These are phyloP conservation scores for Phocoena sinus DNA, from an alignment of 2,113 vertebrate genomes.

Conservation along the genomic window DNA sequence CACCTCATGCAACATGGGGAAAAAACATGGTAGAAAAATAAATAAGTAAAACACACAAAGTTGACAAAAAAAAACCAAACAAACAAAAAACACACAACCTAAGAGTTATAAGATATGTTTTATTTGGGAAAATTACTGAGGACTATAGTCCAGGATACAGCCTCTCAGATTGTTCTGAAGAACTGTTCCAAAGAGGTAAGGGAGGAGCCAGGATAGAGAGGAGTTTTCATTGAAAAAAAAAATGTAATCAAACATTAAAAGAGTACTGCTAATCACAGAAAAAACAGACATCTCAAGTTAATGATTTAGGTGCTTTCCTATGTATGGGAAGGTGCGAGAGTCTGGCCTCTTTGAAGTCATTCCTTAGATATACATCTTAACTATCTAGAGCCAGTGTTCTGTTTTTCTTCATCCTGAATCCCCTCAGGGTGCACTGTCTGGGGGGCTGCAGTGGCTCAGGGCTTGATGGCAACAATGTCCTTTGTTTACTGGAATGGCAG, in stretches of 20 bases:
- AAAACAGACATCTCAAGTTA: background rate
- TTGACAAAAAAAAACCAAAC: too few species aligned
- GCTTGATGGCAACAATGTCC: background rate
- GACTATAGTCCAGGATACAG: background rate
- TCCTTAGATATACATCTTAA: background rate
- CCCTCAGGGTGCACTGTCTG: background rate
- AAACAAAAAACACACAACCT: background rate
- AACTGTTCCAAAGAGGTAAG: background rate
- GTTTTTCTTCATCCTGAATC: background rate
- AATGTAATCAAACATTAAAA: background rate
- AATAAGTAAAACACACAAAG: background rate
- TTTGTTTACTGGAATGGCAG: background rate
- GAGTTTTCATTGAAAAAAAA: too few species aligned
- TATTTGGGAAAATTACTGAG: background rate
- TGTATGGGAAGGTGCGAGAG: background rate
- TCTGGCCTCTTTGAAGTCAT: background rate
- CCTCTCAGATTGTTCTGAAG: background rate
- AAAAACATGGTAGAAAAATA: background rate
- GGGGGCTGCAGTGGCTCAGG: accelerated
- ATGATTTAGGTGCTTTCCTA: background rate
- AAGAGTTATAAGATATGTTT: background rate
- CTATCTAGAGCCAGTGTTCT: background rate
- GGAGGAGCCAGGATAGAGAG: background rate
- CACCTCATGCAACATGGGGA: background rate
- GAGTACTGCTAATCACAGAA: background rate